Evolutionary conservation across 2,797 vertebrate genomes (phyloP).

Genomic region (Thalassophryne amazonica): DNA sequence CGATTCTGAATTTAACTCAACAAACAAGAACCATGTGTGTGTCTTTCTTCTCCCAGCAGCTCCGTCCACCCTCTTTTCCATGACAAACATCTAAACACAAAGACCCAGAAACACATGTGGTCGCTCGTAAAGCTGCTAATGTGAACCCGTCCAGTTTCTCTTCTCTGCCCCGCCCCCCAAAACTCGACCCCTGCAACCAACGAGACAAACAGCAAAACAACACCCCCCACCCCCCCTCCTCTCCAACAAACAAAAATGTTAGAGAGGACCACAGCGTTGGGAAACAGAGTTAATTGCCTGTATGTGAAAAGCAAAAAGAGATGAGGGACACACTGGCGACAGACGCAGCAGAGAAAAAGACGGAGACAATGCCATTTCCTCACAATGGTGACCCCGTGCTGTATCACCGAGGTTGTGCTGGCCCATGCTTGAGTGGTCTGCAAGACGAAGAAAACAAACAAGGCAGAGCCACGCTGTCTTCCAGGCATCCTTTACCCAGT

Average conservation of each 20-base stretch:
- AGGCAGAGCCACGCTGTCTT: slow-evolving; percentile 17
- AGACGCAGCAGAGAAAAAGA: slow-evolving; percentile 21
- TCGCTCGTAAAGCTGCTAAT: slow-evolving; percentile 73
- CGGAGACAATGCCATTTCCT: slow-evolving; percentile 36
- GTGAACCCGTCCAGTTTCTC: slow-evolving; percentile 17
- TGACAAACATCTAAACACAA: slow-evolving; percentile 79
- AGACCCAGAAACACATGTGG: slow-evolving; percentile 78
- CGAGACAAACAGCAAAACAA: slow-evolving; percentile 59
- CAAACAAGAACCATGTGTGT: slow-evolving; percentile 78
- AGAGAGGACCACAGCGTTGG: slow-evolving; percentile 54
- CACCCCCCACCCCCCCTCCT: no score
- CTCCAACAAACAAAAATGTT: slow-evolving; percentile 51
- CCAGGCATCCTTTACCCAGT: no score
- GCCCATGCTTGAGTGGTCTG: slow-evolving; percentile 25
- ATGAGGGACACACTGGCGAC: slow-evolving; percentile 61
- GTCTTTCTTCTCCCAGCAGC: slow-evolving; percentile 60
- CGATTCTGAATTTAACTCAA: slow-evolving; percentile 56
- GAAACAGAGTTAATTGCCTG: slow-evolving; percentile 65
- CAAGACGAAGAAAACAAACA: slow-evolving; percentile 45
- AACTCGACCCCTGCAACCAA: slow-evolving; percentile 61
- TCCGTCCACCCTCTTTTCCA: slow-evolving; percentile 66
- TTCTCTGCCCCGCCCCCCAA: slow-evolving; percentile 50
- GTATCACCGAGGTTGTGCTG: slow-evolving; percentile 18
- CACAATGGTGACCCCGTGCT: slow-evolving; percentile 48
- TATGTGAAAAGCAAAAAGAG: slow-evolving; percentile 61